These are phyloP conservation scores for Ladona fulva DNA, from an alignment of 1,140 invertebrate genomes.

Conservation along the genomic window DNA sequence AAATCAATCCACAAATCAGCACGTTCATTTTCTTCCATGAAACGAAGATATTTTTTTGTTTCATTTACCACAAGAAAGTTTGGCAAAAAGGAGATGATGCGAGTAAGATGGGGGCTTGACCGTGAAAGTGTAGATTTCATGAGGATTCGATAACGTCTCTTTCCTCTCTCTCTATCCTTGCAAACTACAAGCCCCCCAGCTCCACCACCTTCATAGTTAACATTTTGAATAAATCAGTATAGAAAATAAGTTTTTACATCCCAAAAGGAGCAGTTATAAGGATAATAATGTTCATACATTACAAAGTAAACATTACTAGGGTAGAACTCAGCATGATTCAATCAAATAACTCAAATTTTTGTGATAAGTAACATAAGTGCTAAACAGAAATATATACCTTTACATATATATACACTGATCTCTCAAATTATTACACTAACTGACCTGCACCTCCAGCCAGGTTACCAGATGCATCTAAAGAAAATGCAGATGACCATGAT, in stretches of 20 bases:
- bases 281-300: too few species aligned
- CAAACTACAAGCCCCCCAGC: slow-evolving; percentile 62
- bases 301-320: too few species aligned
- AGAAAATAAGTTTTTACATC: too few species aligned
- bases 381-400: too few species aligned
- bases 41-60: slow-evolving; percentile 56
- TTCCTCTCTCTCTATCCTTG: slow-evolving; percentile 49
- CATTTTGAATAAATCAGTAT: too few species aligned
- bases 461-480: slow-evolving; percentile 47
- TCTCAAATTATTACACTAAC: too few species aligned
- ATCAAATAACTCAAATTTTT: too few species aligned
- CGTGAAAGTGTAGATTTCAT: slow-evolving; percentile 50
- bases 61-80: slow-evolving; percentile 76
- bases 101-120: slow-evolving; percentile 62
- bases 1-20: slow-evolving; percentile 77
- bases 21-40: slow-evolving; percentile 77
- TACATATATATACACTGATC: too few species aligned
- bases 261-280: too few species aligned
- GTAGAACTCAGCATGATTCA: too few species aligned
- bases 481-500: slow-evolving; percentile 63
- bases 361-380: too few species aligned
- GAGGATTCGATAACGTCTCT: slow-evolving; percentile 51
- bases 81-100: slow-evolving; percentile 74
- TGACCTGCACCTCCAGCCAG: slow-evolving; percentile 8
- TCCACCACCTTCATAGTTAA: slow-evolving; percentile 30